Evolutionary conservation across 2,113 vertebrate genomes (phyloP).

Genomic region (Emydura subglobosa): DNA sequence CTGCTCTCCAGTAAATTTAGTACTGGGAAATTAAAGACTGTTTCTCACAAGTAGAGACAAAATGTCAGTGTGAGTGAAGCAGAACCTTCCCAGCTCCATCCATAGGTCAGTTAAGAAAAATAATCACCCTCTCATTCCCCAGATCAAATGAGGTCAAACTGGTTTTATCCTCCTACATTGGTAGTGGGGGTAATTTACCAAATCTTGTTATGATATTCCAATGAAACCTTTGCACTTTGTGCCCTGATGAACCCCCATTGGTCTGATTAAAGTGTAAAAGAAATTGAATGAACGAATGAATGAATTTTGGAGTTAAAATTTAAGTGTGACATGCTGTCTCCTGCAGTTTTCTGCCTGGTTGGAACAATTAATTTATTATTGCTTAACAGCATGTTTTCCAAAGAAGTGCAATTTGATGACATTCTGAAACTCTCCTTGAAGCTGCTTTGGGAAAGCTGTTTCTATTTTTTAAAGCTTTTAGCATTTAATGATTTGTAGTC

Average conservation of each 20-base stretch:
- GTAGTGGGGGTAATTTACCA: not conserved
- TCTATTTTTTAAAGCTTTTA: not conserved
- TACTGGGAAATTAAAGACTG: not conserved
- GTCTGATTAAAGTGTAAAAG: not conserved
- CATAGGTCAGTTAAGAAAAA: not conserved
- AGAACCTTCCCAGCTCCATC: not conserved
- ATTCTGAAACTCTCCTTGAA: constrained; percentile 22
- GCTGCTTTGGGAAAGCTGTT: not conserved
- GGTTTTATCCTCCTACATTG: not conserved
- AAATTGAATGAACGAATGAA: not conserved
- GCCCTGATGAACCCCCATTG: not conserved
- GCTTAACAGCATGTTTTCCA: constrained; percentile 10
- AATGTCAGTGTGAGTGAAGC: not conserved
- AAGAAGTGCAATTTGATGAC: not conserved
- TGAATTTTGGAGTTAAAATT: constrained; percentile 25
- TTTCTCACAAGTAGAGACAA: not conserved
- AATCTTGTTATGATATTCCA: not conserved
- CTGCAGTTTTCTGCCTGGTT: not conserved
- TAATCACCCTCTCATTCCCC: not conserved
- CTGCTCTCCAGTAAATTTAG: not conserved
- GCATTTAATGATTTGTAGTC: not conserved
- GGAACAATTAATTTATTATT: constrained; percentile 33
- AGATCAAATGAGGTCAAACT: not conserved
- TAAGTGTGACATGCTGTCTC: not conserved
- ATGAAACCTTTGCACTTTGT: not conserved